phyloP scores from a whole-genome alignment of 2,113 vertebrate species.

The Pelecanus crispus region DNA sequence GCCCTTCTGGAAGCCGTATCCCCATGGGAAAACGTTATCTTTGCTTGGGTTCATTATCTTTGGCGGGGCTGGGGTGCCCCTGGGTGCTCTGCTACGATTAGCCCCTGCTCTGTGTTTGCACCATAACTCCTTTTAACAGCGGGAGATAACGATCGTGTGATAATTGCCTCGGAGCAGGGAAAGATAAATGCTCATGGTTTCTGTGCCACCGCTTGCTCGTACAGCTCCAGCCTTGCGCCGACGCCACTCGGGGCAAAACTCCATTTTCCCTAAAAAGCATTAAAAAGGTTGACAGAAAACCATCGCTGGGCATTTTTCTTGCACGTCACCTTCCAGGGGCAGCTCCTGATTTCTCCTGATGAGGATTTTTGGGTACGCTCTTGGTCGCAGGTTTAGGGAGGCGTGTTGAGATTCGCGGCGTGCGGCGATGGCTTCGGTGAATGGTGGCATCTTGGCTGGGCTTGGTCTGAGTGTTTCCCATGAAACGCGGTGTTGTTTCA shows the following conservation, averaged over 20 bases:
- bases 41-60: neutral
- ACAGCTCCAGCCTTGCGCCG: neutral
- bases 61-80: neutral
- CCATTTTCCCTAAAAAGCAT: neutral
- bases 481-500: rapidly evolving
- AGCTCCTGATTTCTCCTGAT: rapidly evolving
- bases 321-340: rapidly evolving
- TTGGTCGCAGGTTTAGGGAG: neutral
- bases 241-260: rapidly evolving
- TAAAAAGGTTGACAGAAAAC: neutral
- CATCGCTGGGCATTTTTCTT: rapidly evolving
- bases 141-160: neutral
- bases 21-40: neutral
- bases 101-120: neutral
- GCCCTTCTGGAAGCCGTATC: neutral
- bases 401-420: rapidly evolving
- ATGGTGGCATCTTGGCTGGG: rapidly evolving
- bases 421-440: neutral
- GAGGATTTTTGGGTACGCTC: neutral
- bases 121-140: neutral
- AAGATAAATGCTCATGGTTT: neutral
- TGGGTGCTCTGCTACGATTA: neutral
- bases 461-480: rapidly evolving
- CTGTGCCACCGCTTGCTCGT: rapidly evolving
- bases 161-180: neutral